Evolutionary conservation across 1,140 invertebrate species (phyloP).

Genomic region (Leptopilina clavipes): DNA sequence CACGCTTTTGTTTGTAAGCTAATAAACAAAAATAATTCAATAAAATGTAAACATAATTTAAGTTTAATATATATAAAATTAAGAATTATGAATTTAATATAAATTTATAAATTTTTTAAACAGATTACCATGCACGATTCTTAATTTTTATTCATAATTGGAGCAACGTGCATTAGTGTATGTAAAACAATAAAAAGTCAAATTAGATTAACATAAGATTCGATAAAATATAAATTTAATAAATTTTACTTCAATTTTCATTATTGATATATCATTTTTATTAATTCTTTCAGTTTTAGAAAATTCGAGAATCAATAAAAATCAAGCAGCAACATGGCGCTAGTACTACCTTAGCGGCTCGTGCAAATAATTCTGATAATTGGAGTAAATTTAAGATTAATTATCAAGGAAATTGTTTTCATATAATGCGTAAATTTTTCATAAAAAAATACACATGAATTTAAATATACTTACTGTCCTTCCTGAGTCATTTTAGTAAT

Average conservation of each 20-base stretch:
- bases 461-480: conserved; percentile 68
- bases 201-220: background rate
- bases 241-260: background rate
- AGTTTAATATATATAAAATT: no score
- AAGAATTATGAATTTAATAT: no score
- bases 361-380: background rate
- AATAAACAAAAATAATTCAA: no score
- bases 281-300: conserved; percentile 54
- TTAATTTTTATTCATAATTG: no score
- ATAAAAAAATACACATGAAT: background rate
- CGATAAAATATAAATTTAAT: background rate
- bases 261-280: background rate
- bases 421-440: background rate
- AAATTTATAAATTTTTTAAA: no score
- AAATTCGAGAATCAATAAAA: conserved; percentile 73
- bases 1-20: no score
- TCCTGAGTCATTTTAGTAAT: conserved; percentile 69
- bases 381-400: background rate
- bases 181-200: no score
- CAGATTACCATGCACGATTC: no score
- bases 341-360: conserved; percentile 22
- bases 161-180: no score
- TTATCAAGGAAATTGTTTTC: background rate
- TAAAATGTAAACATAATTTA: no score
- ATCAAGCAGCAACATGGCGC: conserved; percentile 68